Evolutionary conservation across 2,888 invertebrate species (phyloP).

Genomic region (Xiphydria camelus): DNA sequence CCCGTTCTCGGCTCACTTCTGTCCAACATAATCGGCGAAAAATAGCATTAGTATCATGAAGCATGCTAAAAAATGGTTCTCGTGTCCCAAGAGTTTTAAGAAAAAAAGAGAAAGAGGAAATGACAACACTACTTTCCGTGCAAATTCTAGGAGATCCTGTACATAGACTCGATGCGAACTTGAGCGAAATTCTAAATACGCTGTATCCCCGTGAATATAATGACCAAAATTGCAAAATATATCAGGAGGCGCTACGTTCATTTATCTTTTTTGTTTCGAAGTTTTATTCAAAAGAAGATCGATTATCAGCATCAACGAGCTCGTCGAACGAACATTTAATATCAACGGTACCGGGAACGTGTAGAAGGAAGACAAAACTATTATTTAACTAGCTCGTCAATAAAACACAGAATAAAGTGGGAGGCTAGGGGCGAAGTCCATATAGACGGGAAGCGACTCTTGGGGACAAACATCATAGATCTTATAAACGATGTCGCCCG

Average conservation of each 20-base stretch:
- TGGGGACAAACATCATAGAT: not conserved
- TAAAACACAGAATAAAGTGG: not conserved
- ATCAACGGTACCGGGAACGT: no score
- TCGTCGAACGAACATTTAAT: no score
- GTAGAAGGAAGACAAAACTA: not conserved
- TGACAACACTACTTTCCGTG: not conserved
- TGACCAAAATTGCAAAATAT: constrained; percentile 6
- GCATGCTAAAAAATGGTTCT: constrained; percentile 8
- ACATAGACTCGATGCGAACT: not conserved
- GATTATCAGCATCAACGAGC: not conserved
- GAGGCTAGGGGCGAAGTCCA: not conserved
- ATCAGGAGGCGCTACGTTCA: not conserved
- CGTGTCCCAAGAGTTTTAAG: constrained; percentile 5
- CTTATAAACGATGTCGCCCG: not conserved
- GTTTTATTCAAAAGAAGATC: not conserved
- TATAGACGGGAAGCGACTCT: no score
- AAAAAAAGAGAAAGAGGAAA: not conserved
- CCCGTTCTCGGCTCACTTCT: constrained; percentile 1
- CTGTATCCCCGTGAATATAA: not conserved
- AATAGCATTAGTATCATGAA: not conserved
- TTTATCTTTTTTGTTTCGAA: constrained; percentile 6
- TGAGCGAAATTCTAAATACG: constrained; percentile 1
- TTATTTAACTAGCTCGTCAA: no score
- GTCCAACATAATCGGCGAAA: not conserved
- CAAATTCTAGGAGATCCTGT: not conserved